phyloP scores from a whole-genome alignment of 1,140 invertebrate genomes.

The Lutraria rhynchaena region DNA sequence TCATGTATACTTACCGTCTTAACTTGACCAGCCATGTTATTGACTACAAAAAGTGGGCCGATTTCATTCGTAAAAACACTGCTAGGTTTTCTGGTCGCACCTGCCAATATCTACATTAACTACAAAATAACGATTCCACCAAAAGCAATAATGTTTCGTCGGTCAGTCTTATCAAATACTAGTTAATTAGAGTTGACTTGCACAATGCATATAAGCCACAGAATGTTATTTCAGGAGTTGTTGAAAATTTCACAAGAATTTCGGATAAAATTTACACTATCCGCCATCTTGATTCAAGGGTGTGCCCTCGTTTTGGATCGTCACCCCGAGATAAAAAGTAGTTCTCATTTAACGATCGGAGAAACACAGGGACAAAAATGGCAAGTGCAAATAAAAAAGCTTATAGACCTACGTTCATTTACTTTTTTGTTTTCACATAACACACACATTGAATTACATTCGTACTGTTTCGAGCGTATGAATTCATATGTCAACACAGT shows the following conservation, averaged over 20 bases:
- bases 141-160: neutral
- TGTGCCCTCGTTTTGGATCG: slow-evolving; percentile 64
- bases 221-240: neutral
- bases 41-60: neutral
- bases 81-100: slow-evolving; percentile 41
- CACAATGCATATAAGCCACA: too few relatives aligned
- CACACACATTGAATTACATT: too few relatives aligned
- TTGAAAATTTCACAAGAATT: neutral
- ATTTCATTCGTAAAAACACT: too few relatives aligned
- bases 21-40: slow-evolving; percentile 24
- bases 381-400: too few relatives aligned
- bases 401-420: too few relatives aligned
- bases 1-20: slow-evolving; percentile 27
- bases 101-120: slow-evolving; percentile 23
- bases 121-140: neutral
- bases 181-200: too few relatives aligned
- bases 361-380: too few relatives aligned
- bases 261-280: slow-evolving; percentile 35
- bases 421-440: too few relatives aligned
- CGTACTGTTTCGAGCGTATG: too few relatives aligned
- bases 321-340: slow-evolving; percentile 33
- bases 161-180: too few relatives aligned
- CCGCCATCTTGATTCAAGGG: slow-evolving; percentile 63
- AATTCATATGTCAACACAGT: slow-evolving; percentile 21
- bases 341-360: neutral